Percentiles rank a stretch among this genome's conserved stretches.
Conservation (phyloP, 2,888 invertebrate genomes). For the Ochropleura leucogaster region DNA sequence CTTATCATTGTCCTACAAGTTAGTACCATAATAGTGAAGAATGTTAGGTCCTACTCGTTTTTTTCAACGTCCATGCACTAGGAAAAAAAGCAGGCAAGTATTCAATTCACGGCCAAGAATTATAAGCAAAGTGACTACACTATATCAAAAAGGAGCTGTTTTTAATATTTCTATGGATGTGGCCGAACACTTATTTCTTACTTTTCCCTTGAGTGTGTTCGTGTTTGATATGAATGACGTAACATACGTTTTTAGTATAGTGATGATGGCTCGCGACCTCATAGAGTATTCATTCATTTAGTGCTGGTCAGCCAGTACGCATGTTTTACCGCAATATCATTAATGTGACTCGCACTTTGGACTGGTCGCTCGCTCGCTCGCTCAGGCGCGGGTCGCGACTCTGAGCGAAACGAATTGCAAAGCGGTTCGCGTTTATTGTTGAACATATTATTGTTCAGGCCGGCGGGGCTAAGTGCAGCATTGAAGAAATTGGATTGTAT, state of each 20-base stretch:
- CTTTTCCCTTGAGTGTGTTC: conserved; percentile 54
- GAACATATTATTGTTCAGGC: conserved; percentile 53
- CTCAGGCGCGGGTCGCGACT: conserved; percentile 30
- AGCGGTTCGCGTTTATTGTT: conserved; percentile 56
- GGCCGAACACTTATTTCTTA: conserved; percentile 61
- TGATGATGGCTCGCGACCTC: conserved; percentile 68
- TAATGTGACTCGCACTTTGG: conserved; percentile 62
- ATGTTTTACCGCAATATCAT: conserved; percentile 54
- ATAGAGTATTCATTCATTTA: conserved; percentile 71
- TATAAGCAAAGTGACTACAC: conserved; percentile 54
- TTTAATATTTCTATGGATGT: conserved; percentile 14
- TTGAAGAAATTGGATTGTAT: conserved; percentile 65
- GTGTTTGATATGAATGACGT: conserved; percentile 69
- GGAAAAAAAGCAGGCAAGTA: conserved; percentile 32
- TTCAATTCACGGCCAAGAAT: conserved; percentile 46
- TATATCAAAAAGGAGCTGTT: too few relatives aligned
- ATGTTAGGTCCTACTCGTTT: conserved; percentile 19
- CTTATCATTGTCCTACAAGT: conserved; percentile 6
- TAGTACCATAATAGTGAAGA: conserved; percentile 1
- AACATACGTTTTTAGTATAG: conserved; percentile 72
- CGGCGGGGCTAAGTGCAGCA: conserved; percentile 52
- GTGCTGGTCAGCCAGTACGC: conserved; percentile 56
- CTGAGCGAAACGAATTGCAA: conserved; percentile 58
- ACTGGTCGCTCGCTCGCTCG: conserved; percentile 46
- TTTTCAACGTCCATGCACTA: conserved; percentile 14